These are phyloP conservation scores for Halictus rubicundus DNA, from an alignment of 1,140 invertebrate genomes.

Conservation along the genomic window DNA sequence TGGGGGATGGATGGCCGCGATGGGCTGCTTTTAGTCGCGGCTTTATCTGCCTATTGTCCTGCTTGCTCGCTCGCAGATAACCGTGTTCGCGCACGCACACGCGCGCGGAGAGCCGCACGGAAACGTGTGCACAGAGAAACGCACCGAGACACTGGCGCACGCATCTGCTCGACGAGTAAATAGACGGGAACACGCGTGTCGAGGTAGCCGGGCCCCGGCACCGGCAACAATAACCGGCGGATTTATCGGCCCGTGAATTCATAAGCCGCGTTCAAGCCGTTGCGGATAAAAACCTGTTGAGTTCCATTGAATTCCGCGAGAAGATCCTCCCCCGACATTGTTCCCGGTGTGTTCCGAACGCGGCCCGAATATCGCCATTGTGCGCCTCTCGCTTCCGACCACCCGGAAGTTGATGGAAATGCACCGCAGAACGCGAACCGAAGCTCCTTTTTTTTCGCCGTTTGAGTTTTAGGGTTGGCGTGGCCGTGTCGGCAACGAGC, in stretches of 20 bases:
- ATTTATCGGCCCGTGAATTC: slow-evolving; percentile 14
- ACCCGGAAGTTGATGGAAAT: slow-evolving; percentile 25
- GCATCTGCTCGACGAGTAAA: not conserved
- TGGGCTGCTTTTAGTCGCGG: slow-evolving; percentile 15
- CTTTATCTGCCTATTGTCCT: slow-evolving; percentile 14
- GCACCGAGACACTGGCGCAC: not conserved
- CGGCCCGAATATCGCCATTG: slow-evolving; percentile 25
- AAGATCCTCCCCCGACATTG: slow-evolving; percentile 31
- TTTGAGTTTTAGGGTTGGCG: not conserved
- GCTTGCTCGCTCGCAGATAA: not conserved
- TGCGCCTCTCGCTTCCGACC: not conserved
- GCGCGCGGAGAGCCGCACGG: no score
- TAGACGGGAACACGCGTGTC: not conserved
- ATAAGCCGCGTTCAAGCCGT: slow-evolving; percentile 38
- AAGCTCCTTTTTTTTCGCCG: not conserved
- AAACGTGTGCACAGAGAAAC: no score
- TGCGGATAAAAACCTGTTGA: slow-evolving; percentile 57
- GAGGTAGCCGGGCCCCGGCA: no score
- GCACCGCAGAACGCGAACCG: not conserved
- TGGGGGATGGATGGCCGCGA: not conserved
- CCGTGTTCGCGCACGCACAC: not conserved
- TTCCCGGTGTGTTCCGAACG: slow-evolving; percentile 14
- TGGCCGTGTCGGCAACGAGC: no score
- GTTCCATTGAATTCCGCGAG: slow-evolving; percentile 15
- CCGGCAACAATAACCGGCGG: slow-evolving; percentile 23